Evolutionary conservation across 2,888 invertebrate genomes (phyloP), one percentile per base, ranked within the genome.

Genomic region (Exocentrus adspersus): DNA sequence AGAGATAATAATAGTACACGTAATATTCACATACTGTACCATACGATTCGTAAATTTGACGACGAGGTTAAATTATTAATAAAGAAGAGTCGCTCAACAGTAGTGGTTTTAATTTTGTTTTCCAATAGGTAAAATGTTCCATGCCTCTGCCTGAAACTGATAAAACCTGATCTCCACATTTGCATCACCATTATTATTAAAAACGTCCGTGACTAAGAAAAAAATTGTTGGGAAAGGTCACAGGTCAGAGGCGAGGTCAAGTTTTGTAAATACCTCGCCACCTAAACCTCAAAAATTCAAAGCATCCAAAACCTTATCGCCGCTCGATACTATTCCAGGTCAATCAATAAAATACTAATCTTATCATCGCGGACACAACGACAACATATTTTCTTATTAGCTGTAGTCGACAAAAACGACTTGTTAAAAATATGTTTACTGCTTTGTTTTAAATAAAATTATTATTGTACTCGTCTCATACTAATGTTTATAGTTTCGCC

Each of bases 1-100:
- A 30, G 21, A 60, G 62, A 62, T 62, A 62, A 32, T 14, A 28
- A n/a, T n/a, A n/a, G n/a, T 3, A 24, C 7, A 24, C n/a, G n/a
- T n/a, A n/a, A 37, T 37, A 37, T 1, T 43, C 17, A 12, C 14
- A 21, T 12, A 17, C 10, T 54, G 28, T 54, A n/a, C n/a, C n/a
- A n/a, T n/a, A n/a, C n/a, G n/a, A n/a, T n/a, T n/a, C n/a, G n/a
- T n/a, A n/a, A n/a, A n/a, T n/a, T n/a, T n/a, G n/a, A n/a, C n/a
- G n/a, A n/a, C n/a, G n/a, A n/a, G n/a, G n/a, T n/a, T n/a, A n/a
- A n/a, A n/a, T n/a, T n/a, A n/a, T n/a, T n/a, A n/a, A n/a, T n/a
- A n/a, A n/a, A n/a, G n/a, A n/a, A n/a, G n/a, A n/a, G n/a, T n/a
- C n/a, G n/a, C n/a, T n/a, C n/a, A n/a, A n/a, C n/a, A n/a, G n/a